Evolutionary conservation across 2,113 vertebrate species (phyloP).

Genomic region (Odobenus rosmarus): DNA sequence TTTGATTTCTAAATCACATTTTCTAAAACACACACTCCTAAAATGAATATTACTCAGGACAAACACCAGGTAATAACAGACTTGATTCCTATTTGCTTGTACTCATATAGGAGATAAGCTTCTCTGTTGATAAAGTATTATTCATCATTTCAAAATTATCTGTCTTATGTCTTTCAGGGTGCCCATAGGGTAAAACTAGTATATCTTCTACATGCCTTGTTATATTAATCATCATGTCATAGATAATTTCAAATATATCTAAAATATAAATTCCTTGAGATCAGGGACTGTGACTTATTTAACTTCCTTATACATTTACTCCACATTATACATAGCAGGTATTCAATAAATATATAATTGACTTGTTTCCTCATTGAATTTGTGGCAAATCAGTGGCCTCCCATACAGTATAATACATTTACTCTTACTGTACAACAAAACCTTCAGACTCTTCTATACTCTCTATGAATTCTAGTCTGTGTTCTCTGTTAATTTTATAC

Average conservation of each 20-base stretch:
- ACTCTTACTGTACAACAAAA: background rate
- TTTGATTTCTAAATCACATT: background rate
- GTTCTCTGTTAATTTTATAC: background rate
- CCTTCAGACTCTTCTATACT: background rate
- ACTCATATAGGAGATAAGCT: background rate
- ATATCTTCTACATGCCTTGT: background rate
- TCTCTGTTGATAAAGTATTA: background rate
- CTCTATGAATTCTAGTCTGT: background rate
- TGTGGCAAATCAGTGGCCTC: background rate
- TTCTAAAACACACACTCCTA: background rate
- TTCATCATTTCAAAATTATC: conserved; percentile 13
- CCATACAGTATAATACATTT: background rate
- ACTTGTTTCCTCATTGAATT: background rate
- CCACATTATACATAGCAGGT: background rate
- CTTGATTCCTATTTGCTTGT: background rate
- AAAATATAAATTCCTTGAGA: background rate
- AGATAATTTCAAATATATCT: background rate
- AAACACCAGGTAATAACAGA: background rate
- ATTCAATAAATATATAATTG: background rate
- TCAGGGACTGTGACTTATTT: background rate
- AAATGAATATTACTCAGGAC: background rate
- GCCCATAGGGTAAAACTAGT: background rate
- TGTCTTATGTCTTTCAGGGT: background rate
- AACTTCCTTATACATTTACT: background rate
- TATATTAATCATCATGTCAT: background rate